Evolutionary conservation across 2,797 vertebrate species (phyloP).

Genomic region (Pachyuromys duprasi): DNA sequence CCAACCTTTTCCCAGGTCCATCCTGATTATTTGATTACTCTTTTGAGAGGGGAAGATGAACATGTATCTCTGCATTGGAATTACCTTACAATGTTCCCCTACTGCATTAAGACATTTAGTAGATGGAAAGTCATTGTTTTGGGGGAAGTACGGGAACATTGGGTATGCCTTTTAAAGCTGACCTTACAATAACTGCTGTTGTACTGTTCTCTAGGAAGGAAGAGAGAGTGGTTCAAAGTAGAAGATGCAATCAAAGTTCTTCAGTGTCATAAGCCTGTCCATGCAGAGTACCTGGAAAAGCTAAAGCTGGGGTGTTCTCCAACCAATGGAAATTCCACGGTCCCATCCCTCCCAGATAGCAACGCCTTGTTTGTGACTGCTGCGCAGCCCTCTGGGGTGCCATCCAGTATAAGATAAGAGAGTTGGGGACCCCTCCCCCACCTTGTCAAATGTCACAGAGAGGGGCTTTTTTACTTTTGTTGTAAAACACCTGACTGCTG

Average conservation of each 20-base stretch:
- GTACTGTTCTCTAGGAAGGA: conserved; percentile 91
- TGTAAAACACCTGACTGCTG: conserved; percentile 83
- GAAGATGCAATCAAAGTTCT: conserved; percentile 96
- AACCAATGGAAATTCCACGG: conserved; percentile 92
- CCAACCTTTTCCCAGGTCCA: background rate
- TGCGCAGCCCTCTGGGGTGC: conserved; percentile 92
- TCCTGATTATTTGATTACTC: background rate
- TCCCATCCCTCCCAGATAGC: conserved; percentile 90
- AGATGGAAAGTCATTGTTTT: background rate
- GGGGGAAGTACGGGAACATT: background rate
- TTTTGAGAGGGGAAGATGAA: background rate
- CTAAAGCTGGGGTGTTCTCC: conserved; percentile 92
- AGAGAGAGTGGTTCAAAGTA: conserved; percentile 98
- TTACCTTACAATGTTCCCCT: background rate
- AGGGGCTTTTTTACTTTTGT: conserved; percentile 82
- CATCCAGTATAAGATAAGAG: conserved; percentile 92
- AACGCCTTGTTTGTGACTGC: conserved; percentile 92
- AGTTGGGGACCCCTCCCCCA: conserved; percentile 80
- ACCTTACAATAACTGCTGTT: background rate
- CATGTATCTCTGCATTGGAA: background rate
- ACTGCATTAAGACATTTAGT: background rate
- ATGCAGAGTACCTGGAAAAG: conserved; percentile 96
- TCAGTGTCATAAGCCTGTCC: conserved; percentile 97
- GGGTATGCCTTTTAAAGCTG: background rate
- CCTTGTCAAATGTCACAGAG: conserved; percentile 60